Percentiles rank a stretch among this genome's conserved stretches.
These are phyloP conservation scores for Psittacara wagleri DNA, from an alignment of 2,113 vertebrate species.

Conservation along the genomic window DNA sequence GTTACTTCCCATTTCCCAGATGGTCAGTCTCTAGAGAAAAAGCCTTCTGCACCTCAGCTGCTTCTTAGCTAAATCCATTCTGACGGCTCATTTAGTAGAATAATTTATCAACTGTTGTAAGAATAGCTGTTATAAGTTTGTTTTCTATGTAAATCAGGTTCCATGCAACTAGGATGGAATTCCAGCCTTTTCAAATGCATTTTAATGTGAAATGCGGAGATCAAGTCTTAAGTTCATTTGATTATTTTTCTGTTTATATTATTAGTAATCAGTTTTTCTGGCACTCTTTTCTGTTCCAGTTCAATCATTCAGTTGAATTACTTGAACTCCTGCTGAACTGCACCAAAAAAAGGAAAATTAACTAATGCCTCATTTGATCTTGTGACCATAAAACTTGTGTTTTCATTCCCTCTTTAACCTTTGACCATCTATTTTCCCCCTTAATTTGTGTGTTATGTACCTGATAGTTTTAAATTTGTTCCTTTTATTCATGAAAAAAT, in stretches of 20 bases:
- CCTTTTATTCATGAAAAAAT: slow-evolving; percentile 46
- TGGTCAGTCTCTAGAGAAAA: not conserved
- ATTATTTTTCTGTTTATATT: slow-evolving; percentile 64
- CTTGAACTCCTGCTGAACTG: slow-evolving; percentile 68
- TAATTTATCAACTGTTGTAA: slow-evolving; percentile 22
- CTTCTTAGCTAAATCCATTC: slow-evolving; percentile 23
- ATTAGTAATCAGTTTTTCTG: slow-evolving; percentile 59
- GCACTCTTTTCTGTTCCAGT: slow-evolving; percentile 56
- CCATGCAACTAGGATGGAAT: not conserved
- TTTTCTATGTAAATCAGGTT: slow-evolving; percentile 12
- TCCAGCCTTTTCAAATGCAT: slow-evolving; percentile 25
- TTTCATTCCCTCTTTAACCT: slow-evolving; percentile 68
- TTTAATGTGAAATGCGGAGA: slow-evolving; percentile 53
- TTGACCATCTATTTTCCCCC: slow-evolving; percentile 59
- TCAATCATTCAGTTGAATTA: slow-evolving; percentile 64
- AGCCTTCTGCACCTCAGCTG: not conserved
- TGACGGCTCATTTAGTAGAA: slow-evolving; percentile 23
- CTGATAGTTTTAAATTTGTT: slow-evolving; percentile 60
- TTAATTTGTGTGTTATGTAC: slow-evolving; percentile 65
- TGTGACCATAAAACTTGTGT: slow-evolving; percentile 67
- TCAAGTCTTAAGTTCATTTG: slow-evolving; percentile 44
- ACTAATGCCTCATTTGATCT: slow-evolving; percentile 70
- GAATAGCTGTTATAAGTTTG: not conserved
- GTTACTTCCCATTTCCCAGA: not conserved
- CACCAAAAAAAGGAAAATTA: slow-evolving; percentile 63